Conservation (phyloP, 2,888 invertebrate species). For the Ophion obscuratus region DNA sequence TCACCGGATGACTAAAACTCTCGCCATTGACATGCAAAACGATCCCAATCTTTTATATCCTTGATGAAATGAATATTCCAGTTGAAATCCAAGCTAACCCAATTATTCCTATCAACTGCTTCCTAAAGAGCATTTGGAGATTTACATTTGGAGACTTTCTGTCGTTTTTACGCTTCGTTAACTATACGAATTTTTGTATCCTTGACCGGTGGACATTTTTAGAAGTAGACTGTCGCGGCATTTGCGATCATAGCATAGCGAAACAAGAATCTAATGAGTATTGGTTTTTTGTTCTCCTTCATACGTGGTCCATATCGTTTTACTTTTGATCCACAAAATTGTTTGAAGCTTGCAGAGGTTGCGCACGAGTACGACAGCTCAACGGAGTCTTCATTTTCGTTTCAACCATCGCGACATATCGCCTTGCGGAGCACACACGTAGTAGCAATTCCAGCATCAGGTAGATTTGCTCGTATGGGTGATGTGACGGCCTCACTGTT, state of each 20-base stretch:
- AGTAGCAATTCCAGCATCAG: constrained; percentile 32
- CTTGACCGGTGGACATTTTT: not conserved
- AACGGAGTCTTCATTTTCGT: constrained; percentile 32
- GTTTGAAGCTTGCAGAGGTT: not conserved
- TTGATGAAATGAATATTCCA: not conserved
- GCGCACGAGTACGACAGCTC: not conserved
- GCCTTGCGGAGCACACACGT: not conserved
- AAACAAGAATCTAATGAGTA: not conserved
- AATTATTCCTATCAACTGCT: not conserved
- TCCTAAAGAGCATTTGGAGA: not conserved
- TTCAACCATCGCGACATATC: not conserved
- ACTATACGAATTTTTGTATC: not conserved
- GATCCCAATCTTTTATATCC: not conserved
- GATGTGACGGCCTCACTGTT: constrained; percentile 64
- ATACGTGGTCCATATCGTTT: not conserved
- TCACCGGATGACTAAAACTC: not conserved
- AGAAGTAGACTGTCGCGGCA: not conserved
- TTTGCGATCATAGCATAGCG: not conserved
- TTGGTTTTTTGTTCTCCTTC: not conserved
- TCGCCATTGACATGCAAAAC: not conserved
- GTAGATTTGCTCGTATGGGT: constrained; percentile 19
- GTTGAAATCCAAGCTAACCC: not conserved
- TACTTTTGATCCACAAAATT: not conserved
- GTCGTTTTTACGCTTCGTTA: not conserved
- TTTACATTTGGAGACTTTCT: not conserved